Conservation (phyloP, 2,888 invertebrate genomes). For the Harmothoe impar region DNA sequence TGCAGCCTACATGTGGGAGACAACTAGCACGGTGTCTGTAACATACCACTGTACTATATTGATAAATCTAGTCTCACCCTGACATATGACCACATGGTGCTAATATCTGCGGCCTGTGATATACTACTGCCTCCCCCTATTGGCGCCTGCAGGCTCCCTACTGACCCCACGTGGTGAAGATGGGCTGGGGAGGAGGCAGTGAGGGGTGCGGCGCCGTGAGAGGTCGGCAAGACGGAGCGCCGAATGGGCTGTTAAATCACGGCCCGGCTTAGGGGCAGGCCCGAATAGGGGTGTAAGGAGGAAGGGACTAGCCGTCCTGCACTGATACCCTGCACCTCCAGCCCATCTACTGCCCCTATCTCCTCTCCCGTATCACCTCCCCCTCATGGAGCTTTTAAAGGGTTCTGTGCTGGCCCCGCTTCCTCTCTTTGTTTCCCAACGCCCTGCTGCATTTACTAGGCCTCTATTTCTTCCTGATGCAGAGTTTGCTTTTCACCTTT, state of each 20-base stretch:
- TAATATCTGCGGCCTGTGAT: constrained; percentile 14
- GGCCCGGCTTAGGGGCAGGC: not conserved
- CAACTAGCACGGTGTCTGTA: no score
- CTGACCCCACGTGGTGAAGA: not conserved
- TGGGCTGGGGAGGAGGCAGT: not conserved
- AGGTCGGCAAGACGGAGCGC: not conserved
- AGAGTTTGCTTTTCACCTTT: no score
- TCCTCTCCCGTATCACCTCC: not conserved
- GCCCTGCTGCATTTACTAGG: no score
- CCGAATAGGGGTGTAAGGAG: not conserved
- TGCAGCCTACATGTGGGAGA: no score
- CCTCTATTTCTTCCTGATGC: no score
- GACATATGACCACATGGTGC: constrained; percentile 29
- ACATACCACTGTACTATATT: not conserved
- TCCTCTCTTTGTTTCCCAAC: no score
- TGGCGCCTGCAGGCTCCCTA: not conserved
- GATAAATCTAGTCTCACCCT: not conserved
- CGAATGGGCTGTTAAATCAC: constrained; percentile 24
- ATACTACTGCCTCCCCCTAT: not conserved
- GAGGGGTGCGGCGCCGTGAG: not conserved
- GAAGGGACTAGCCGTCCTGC: not conserved
- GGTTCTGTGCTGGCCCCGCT: no score
- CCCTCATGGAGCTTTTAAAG: not conserved
- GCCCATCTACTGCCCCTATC: not conserved
- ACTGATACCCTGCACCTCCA: not conserved